Percentiles rank a stretch among this genome's conserved stretches.
These are phyloP conservation scores for Tetrax tetrax DNA, from an alignment of 2,113 vertebrate species.

Conservation along the genomic window DNA sequence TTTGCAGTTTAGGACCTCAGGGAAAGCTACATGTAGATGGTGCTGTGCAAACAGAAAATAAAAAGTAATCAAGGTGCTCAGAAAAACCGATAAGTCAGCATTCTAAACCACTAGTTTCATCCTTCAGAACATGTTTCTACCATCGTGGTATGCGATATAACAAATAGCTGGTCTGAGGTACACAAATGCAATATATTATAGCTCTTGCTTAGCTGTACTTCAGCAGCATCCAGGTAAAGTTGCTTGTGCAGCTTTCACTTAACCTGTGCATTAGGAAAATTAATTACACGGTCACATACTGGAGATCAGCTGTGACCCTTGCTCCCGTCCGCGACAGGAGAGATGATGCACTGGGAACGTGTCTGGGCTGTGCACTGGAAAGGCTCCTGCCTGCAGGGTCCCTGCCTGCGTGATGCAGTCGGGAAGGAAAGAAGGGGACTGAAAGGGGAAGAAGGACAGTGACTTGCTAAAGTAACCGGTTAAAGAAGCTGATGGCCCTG, in stretches of 20 bases:
- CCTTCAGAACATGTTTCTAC: background rate
- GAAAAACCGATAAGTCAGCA: background rate
- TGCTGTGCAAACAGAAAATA: constrained; percentile 12
- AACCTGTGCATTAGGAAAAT: background rate
- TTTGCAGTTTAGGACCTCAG: background rate
- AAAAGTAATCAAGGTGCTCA: background rate
- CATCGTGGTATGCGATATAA: background rate
- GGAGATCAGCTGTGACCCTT: background rate
- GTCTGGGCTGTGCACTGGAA: background rate
- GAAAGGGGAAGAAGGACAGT: background rate
- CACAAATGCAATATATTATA: background rate
- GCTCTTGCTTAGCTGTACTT: background rate
- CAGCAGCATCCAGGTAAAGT: background rate
- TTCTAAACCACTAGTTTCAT: background rate
- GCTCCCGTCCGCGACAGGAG: background rate
- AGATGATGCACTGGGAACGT: fast-evolving
- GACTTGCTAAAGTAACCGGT: background rate
- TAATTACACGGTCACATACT: background rate
- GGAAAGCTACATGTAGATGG: constrained; percentile 6
- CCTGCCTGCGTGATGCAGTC: fast-evolving
- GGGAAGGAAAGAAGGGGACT: background rate
- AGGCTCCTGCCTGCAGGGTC: background rate
- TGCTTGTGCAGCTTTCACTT: background rate
- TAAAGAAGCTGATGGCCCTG: background rate
- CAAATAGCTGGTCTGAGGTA: background rate